phyloP scores from a whole-genome alignment of 2,888 invertebrate species.

The Zaprionus obscuricornis region DNA sequence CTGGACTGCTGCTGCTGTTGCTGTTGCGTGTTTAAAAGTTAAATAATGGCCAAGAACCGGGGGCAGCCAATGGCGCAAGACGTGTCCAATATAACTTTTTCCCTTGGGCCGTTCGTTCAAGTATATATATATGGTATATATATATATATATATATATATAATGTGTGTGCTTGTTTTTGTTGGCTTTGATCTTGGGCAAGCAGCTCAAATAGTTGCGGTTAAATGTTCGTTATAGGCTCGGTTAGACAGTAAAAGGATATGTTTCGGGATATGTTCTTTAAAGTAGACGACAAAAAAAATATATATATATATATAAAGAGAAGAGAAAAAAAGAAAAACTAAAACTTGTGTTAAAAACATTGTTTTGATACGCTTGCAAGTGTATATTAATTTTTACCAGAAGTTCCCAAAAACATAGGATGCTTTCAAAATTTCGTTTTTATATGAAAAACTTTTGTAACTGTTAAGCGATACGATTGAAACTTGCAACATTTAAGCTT shows the following conservation, averaged over 20 bases:
- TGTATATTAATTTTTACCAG: too few relatives aligned
- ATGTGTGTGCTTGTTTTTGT: too few relatives aligned
- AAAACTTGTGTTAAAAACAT: conserved; percentile 41
- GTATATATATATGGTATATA: too few relatives aligned
- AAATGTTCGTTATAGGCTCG: conserved; percentile 48
- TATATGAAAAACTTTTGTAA: too few relatives aligned
- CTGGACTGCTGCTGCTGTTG: conserved; percentile 57
- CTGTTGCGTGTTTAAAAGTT: conserved; percentile 76
- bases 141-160: too few relatives aligned
- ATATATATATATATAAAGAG: too few relatives aligned
- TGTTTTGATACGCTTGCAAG: too few relatives aligned
- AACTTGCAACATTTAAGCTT: too few relatives aligned
- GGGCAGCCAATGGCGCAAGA: conserved; percentile 69
- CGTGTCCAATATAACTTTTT: conserved; percentile 79
- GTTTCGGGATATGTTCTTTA: conserved; percentile 46
- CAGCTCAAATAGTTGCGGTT: conserved; percentile 75
- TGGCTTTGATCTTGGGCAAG: conserved; percentile 66
- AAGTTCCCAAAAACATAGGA: conserved; percentile 28
- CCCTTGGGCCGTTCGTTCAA: conserved; percentile 23
- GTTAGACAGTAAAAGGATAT: conserved; percentile 53
- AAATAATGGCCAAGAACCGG: conserved; percentile 64
- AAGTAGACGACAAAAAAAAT: conserved; percentile 8
- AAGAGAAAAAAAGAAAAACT: background rate
- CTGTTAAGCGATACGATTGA: too few relatives aligned
- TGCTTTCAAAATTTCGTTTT: too few relatives aligned